phyloP scores from a whole-genome alignment of 2,888 invertebrate genomes.

The Lasioglossum lativentre region DNA sequence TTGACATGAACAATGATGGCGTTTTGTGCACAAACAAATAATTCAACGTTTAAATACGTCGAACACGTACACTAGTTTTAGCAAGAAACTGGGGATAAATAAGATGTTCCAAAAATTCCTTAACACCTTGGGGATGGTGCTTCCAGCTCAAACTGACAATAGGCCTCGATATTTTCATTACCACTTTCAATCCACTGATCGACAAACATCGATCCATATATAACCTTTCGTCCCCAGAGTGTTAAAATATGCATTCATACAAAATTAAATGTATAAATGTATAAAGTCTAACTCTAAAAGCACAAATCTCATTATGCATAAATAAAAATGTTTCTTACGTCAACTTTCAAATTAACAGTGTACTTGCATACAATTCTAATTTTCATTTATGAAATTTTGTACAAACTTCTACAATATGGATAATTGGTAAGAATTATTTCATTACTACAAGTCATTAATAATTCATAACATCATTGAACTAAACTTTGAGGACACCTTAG shows the following conservation, averaged over 20 bases:
- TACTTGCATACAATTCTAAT: conserved; percentile 9
- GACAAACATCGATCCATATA: too few species aligned
- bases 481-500: conserved; percentile 22
- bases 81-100: neutral
- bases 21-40: too few species aligned
- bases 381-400: conserved; percentile 1
- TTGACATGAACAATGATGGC: conserved; percentile 44
- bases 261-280: too few species aligned
- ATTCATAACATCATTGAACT: neutral
- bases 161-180: too few species aligned
- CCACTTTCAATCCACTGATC: too few species aligned
- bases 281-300: too few species aligned
- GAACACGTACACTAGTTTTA: conserved; percentile 2
- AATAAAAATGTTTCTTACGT: neutral
- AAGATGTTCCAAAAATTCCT: neutral
- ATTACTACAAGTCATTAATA: neutral
- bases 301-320: neutral
- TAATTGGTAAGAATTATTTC: conserved; percentile 2
- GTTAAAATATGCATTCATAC: too few species aligned
- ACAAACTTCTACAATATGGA: neutral
- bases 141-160: too few species aligned
- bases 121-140: too few species aligned
- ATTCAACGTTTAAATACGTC: conserved; percentile 50
- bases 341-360: neutral
- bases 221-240: too few species aligned